Evolutionary conservation across 2,888 invertebrate species (phyloP).

Genomic region (Lasioglossum lativentre): DNA sequence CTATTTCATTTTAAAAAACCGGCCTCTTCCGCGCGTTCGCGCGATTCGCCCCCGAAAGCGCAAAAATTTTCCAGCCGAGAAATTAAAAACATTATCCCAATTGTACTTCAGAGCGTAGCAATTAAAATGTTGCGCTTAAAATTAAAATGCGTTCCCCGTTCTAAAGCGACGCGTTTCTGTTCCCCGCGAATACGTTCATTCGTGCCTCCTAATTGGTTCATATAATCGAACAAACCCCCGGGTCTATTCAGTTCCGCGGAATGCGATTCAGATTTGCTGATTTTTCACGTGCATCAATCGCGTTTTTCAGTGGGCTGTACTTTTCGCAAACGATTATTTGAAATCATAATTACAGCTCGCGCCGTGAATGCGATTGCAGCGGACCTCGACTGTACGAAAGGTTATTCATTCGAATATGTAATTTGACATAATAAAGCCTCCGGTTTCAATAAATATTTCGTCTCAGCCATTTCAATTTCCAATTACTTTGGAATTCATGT

Average conservation of each 20-base stretch:
- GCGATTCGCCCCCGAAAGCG: neutral
- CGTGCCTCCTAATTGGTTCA: constrained; percentile 47
- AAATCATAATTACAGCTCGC: constrained; percentile 11
- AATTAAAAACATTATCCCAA: constrained; percentile 60
- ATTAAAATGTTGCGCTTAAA: constrained; percentile 59
- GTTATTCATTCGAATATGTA: neutral
- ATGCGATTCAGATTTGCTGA: neutral
- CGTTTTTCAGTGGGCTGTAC: neutral
- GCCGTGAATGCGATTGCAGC: neutral
- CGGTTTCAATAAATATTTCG: neutral
- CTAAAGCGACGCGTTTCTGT: constrained; percentile 33
- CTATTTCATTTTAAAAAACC: constrained; percentile 47
- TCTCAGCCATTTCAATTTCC: neutral
- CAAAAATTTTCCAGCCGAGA: constrained; percentile 50
- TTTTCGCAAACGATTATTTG: constrained; percentile 26
- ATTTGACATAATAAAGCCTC: neutral
- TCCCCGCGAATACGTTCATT: constrained; percentile 25
- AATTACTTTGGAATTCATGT: neutral
- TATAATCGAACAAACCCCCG: constrained; percentile 45
- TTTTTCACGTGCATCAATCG: constrained; percentile 7
- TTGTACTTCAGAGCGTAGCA: constrained; percentile 53
- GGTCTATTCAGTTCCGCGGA: constrained; percentile 39
- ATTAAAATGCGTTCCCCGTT: constrained; percentile 48
- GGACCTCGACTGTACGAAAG: constrained; percentile 17
- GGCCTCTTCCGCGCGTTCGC: neutral